Evolutionary conservation across 1,140 invertebrate genomes (phyloP), one percentile per base, ranked within the genome.

Genomic region (Drosophila insularis): DNA sequence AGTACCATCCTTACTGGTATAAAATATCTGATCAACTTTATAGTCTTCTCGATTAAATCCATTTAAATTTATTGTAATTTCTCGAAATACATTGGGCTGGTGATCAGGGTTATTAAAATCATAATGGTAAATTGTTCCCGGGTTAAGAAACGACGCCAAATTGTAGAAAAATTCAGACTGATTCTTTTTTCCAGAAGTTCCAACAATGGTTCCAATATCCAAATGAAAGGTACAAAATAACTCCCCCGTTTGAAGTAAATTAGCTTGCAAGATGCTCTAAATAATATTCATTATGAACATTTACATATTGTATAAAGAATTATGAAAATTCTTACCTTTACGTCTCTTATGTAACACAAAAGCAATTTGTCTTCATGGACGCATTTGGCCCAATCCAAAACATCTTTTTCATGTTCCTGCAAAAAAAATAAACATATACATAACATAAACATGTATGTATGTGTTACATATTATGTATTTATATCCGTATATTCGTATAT

Each of bases 131-230:
- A 99, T 98, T 19, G 76, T 79, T 17, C 96, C 96, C 14, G 99
- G 98, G 50, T 95, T 97, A 17, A 99, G 94, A 92, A 99, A 99
- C 0, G 98, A 99, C 50, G 96, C 96, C 91, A 99, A 98, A 77
- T 96, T 94, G 92, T 97, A 99, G 92, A 99, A 99, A 71, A 99
- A 95, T 93, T 99, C 97, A 0, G 94, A 94, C 79, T 98, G 95
- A 74, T 96, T 95, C 85, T 96, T 96, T 82, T 97, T 95, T 5
- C 97, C 98, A 5, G 96, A 96, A 81, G 97, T 96, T 1, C 95
- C 96, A 27, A 94, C 94, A 35, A 99, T 94, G 2, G 96, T 96
- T 8, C 98, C 98, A 66, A 99, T 95, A 80, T 96, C 96, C 23
- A 99, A 92, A 0, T 96, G 94, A 75, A 99, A 96, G 63, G 94